Base-by-base conservation (phyloP, 2,113 vertebrate species). In the Amphilophus citrinellus region DNA sequence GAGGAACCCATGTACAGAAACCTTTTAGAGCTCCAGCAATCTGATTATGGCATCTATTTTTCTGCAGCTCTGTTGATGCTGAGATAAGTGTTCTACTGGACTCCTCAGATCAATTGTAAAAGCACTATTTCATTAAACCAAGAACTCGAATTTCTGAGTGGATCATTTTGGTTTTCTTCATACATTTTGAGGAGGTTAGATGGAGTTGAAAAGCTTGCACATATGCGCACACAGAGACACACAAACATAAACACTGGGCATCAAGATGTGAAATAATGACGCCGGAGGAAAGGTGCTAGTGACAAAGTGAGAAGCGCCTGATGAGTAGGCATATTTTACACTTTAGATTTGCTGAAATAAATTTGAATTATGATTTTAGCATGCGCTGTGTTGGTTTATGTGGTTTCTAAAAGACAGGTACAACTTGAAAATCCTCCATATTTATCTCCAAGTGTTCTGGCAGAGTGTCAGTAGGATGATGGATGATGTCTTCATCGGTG, bases 401-500 rank as follows among this genome's bases (percentile, higher is more conserved):
- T 77, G 84, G 88, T 93, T 90, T 91, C 89, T 87, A 80, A 87
- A 87, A 94, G 91, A 87, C 93, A 94, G 93, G 94, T 94, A 94
- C 73, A 84, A 91, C 87, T 88, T 94, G 86, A 94, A 93, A 94
- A 89, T 87, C 87, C 88, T 88, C 88, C 86, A 81, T 93, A 92
- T 94, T 94, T 93, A 92, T 91, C 92, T 91, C 62, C 85, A 61
- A 93, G 88, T 91, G 85, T 92, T 93, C 90, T 95, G 93, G 94
- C 94, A 92, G 87, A 80, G 92, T 61, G 88, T 92, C 91, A 83
- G 90, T 79, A 20, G 88, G 89, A 93, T 95, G 95, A 95, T 95
- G 91, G 94, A 95, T 94, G 94, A 91, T 92, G 93, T 94, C 94
- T 94, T 92, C 90, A 92, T 93, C 86, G 89, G 85, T 89, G 94